Conservation (phyloP, 2,113 vertebrate genomes). For the Hepsetus odoe region DNA sequence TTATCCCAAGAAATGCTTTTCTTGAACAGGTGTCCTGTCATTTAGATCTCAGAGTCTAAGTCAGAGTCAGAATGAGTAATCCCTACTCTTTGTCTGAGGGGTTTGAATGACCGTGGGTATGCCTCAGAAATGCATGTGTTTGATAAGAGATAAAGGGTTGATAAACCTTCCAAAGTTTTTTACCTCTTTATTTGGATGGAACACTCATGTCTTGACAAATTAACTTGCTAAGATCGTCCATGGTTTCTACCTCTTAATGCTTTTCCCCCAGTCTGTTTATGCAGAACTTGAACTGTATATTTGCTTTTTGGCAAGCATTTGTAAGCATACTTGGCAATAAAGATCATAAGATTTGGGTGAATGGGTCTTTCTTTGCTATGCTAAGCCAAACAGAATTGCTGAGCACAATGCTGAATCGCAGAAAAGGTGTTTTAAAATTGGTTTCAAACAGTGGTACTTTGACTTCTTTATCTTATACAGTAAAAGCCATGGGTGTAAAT, state of each 20-base stretch:
- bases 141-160: not conserved
- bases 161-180: not conserved
- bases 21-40: too few species aligned
- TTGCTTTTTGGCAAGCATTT: too few species aligned
- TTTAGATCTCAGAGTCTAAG: too few species aligned
- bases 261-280: too few species aligned
- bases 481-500: too few species aligned
- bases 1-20: not conserved
- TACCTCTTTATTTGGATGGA: not conserved
- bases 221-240: not conserved
- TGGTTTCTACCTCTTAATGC: too few species aligned
- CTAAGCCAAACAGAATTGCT: not conserved
- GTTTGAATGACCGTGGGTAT: not conserved
- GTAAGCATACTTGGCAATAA: not conserved
- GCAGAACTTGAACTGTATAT: too few species aligned
- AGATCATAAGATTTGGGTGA: not conserved
- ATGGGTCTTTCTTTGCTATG: not conserved
- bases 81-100: constrained; percentile 5
- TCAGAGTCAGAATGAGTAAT: not conserved
- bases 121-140: not conserved
- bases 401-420: too few species aligned
- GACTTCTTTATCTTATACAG: too few species aligned
- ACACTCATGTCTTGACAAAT: not conserved
- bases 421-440: too few species aligned
- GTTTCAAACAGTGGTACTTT: too few species aligned